Conservation (phyloP, 2,888 invertebrate species). For the Cynaeus angustus region DNA sequence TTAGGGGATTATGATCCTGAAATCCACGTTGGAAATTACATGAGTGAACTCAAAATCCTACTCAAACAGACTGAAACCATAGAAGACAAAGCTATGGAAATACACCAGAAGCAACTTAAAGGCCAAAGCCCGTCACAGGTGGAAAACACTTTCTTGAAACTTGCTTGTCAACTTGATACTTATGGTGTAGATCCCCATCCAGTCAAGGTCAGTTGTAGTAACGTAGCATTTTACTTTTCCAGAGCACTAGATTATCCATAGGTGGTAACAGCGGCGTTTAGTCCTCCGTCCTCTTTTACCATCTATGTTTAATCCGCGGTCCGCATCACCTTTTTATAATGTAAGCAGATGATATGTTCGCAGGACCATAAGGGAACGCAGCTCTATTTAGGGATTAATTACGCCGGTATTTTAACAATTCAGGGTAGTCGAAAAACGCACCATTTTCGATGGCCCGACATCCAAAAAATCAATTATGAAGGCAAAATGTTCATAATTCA, state of each 20-base stretch:
- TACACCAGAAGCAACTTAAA: slow-evolving; percentile 90
- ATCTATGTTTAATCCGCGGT: too few species aligned
- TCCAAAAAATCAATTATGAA: slow-evolving; percentile 97
- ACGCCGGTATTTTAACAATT: slow-evolving; percentile 95
- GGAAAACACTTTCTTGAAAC: slow-evolving; percentile 92
- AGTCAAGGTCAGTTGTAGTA: slow-evolving; percentile 83
- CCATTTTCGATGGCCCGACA: slow-evolving; percentile 97
- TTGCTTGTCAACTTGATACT: slow-evolving; percentile 93
- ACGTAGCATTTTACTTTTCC: not conserved
- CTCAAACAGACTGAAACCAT: slow-evolving; percentile 93
- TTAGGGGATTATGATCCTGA: slow-evolving; percentile 95
- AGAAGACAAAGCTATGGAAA: slow-evolving; percentile 94
- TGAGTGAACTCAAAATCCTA: slow-evolving; percentile 91
- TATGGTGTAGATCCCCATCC: slow-evolving; percentile 99
- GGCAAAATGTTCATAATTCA: slow-evolving; percentile 98
- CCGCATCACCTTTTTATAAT: slow-evolving; percentile 1
- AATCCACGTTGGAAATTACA: slow-evolving; percentile 91
- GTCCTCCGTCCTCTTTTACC: too few species aligned
- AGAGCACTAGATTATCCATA: too few species aligned
- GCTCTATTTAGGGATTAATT: slow-evolving; percentile 95
- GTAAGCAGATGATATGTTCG: not conserved
- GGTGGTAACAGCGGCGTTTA: too few species aligned
- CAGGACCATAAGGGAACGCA: slow-evolving; percentile 95
- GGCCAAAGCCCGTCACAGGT: slow-evolving; percentile 91
- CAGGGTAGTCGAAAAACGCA: slow-evolving; percentile 94